Base-by-base conservation (phyloP, 2,797 vertebrate species). In the Tiaroga cobitis region DNA sequence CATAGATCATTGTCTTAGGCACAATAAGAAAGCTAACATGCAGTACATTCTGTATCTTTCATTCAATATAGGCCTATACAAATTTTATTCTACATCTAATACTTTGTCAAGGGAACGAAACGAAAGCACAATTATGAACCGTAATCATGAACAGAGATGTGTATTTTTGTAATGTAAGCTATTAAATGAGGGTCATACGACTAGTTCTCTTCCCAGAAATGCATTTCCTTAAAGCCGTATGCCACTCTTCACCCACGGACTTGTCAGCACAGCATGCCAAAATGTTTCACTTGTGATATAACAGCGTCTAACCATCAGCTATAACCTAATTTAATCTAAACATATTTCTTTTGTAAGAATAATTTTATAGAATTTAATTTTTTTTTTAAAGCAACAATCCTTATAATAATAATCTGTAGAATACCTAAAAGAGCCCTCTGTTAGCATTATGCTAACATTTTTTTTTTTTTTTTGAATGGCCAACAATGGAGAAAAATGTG, bases 201-300 rank as follows among this genome's bases (percentile, higher is more conserved):
- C 80, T 41, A 80, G 85, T 80, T 80, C 37, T 79, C 43, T 77
- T 83, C 18, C 74, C 74, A 70, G 37, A 85, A 49, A 37, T 87
- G 32, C 68, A 79, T 83, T 83, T 70, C n/a, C 70, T 26, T 67
- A 54, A 67, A 70, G 19, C 73, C 78, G 72, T 59, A 68, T 75
- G 59, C 24, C 70, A 59, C 49, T 69, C 34, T 77, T 54, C 75
- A 70, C n/a, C 46, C 83, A 54, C n/a, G n/a, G 49, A 19, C 29
- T 56, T 56, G 68, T 41, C 65, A 43, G 56, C 46, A 54, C 26
- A 51, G 41, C 43, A 21, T 86, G 76, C 63, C 46, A 68, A 77
- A 67, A 68, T 46, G 68, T 43, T 46, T 69, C 32, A 39, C 51
- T 34, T 73, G 29, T 46, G n/a, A 82, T 61, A 43, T 43, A 63